phyloP scores from a whole-genome alignment of 1,140 invertebrate species.

The Myzus persicae region DNA sequence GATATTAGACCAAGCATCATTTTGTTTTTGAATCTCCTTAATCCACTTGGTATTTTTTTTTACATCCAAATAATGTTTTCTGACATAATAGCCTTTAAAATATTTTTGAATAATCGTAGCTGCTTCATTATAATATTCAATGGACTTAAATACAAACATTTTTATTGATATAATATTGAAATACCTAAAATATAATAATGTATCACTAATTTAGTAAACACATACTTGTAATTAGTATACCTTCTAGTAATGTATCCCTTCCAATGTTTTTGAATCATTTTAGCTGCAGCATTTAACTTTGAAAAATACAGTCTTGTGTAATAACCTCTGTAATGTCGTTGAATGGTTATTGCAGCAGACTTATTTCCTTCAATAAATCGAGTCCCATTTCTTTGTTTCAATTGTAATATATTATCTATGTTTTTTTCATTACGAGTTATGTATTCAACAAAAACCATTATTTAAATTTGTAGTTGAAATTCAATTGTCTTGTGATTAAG shows the following conservation, averaged over 20 bases:
- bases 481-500: background rate
- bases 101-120: conserved; percentile 35
- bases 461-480: conserved; percentile 5
- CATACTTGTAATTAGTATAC: background rate
- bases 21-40: background rate
- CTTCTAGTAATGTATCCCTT: conserved; percentile 16
- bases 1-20: background rate
- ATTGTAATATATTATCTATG: background rate
- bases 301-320: conserved; percentile 7
- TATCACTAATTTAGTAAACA: background rate
- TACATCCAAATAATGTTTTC: conserved; percentile 32
- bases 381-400: background rate
- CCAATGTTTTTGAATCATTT: conserved; percentile 39
- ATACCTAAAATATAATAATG: conserved; percentile 12
- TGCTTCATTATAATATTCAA: conserved; percentile 44
- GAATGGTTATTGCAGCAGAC: background rate
- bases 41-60: conserved; percentile 19
- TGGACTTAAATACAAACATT: conserved; percentile 25
- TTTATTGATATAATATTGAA: background rate
- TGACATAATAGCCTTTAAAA: conserved; percentile 37
- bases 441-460: conserved; percentile 32
- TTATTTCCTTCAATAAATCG: background rate
- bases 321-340: conserved; percentile 45
- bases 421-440: background rate
- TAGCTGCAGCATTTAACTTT: conserved; percentile 27